Base-by-base conservation (phyloP, 2,888 invertebrate genomes). In the Ophion obscuratus region DNA sequence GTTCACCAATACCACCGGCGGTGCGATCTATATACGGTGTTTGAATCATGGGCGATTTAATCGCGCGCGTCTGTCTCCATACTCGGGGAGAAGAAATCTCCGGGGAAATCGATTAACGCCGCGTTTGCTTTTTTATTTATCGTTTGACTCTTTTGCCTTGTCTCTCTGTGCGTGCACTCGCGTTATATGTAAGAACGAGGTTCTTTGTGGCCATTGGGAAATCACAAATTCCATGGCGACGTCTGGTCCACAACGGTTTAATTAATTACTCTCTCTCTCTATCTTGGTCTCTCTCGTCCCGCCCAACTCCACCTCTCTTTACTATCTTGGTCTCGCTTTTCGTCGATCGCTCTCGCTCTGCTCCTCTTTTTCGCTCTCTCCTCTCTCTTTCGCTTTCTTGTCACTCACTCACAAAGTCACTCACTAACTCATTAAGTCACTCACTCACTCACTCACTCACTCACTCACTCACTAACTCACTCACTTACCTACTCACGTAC, bases 31-130 rank as follows among this genome's bases (percentile, higher is more conserved):
- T 80, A 71, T 44, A 62, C 27, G 78, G 61, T 53, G 17, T 47
- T 47, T 31, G 59, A 40, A 74, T 74, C 61, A 74, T 74, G 61
- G 14, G 47, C 44, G 27, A 62, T 70, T 68, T 79, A 68, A 70
- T 70, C 79, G 53, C 53, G 53, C 24, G 31, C 59, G 78, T 68
- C 62, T 14, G 70, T 64, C 44, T 53, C 53, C 11, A 31, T 53
- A 44, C 44, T 47, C 31, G 53, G 62, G 36, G 24, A 36, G 71
- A 70, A 47, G 71, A 70, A 47, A 47, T 79, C 62, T 71, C 61
- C 71, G 36, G 64, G 71, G 79, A 62, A 80, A 80, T 80, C 71
- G 79, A 73, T 71, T 71, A 40, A 71, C 67, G 24, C 24, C 27
- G 6, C 57, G 47, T 47, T 47, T 47, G 47, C 14, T 47, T 47